A percentile compares a stretch with the other conserved stretches of the same genome.
phyloP scores from a whole-genome alignment of 2,888 invertebrate genomes.

The Germaria angustata region DNA sequence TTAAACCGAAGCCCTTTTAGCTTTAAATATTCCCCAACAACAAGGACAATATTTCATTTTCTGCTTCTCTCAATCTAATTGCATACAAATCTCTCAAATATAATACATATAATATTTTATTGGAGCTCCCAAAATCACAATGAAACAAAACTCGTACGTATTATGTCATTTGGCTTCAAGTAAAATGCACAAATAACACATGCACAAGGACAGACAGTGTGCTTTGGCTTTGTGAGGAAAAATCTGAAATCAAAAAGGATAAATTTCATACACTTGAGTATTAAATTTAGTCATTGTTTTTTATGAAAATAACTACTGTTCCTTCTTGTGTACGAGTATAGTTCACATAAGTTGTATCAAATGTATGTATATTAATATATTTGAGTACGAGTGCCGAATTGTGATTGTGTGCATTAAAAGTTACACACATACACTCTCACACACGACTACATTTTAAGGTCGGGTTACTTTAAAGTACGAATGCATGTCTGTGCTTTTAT shows the following conservation, averaged over 20 bases:
- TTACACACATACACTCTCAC: neutral
- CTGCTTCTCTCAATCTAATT: slow-evolving; percentile 14
- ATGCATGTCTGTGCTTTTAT: slow-evolving; percentile 44
- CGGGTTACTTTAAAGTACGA: slow-evolving; percentile 45
- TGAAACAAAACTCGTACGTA: slow-evolving; percentile 35
- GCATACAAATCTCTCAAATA: slow-evolving; percentile 10
- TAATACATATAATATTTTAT: slow-evolving; percentile 27
- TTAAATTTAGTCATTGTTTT: slow-evolving; percentile 47
- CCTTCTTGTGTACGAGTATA: slow-evolving; percentile 1
- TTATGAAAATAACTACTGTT: slow-evolving; percentile 30
- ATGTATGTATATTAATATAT: slow-evolving; percentile 13
- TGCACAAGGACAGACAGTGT: neutral
- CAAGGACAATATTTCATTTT: neutral
- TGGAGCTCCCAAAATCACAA: slow-evolving; percentile 49
- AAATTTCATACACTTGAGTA: slow-evolving; percentile 54
- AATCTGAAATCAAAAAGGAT: slow-evolving; percentile 48
- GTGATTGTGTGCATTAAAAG: slow-evolving; percentile 45
- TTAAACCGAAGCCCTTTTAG: neutral
- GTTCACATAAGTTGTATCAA: neutral
- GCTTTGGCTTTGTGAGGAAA: neutral
- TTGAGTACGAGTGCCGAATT: slow-evolving; percentile 20
- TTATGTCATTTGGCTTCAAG: slow-evolving; percentile 44
- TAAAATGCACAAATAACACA: slow-evolving; percentile 3
- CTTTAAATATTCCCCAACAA: neutral
- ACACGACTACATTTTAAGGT: slow-evolving; percentile 32